Conservation (phyloP, 2,113 vertebrate genomes). For the Corvus cornix region DNA sequence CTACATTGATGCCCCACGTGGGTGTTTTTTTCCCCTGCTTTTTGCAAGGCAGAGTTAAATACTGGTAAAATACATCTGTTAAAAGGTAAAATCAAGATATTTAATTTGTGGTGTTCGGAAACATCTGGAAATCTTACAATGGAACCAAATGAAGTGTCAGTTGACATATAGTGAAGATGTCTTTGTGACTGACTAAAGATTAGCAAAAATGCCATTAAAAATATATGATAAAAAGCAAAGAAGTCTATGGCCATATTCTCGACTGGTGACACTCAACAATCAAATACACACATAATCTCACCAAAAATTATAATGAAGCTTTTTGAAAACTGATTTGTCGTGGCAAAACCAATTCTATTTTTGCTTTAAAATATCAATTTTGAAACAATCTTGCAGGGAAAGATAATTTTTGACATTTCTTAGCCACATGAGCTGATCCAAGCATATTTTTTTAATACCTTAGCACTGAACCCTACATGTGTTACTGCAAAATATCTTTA, state of each 20-base stretch:
- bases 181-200: not conserved
- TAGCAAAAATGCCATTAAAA: not conserved
- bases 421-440: not conserved
- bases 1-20: not conserved
- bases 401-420: not conserved
- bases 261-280: not conserved
- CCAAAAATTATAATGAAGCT: not conserved
- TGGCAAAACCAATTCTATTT: not conserved
- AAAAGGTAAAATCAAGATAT: not conserved
- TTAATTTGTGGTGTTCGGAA: not conserved
- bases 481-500: not conserved
- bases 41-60: not conserved
- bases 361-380: not conserved
- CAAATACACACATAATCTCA: not conserved
- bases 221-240: not conserved
- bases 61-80: not conserved
- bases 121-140: not conserved
- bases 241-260: not conserved
- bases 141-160: not conserved
- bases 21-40: not conserved
- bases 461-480: rapidly evolving
- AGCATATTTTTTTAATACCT: not conserved
- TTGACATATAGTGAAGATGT: not conserved
- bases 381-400: not conserved
- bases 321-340: not conserved